Conservation (phyloP, 2,888 invertebrate genomes). For the Suillia variegata region DNA sequence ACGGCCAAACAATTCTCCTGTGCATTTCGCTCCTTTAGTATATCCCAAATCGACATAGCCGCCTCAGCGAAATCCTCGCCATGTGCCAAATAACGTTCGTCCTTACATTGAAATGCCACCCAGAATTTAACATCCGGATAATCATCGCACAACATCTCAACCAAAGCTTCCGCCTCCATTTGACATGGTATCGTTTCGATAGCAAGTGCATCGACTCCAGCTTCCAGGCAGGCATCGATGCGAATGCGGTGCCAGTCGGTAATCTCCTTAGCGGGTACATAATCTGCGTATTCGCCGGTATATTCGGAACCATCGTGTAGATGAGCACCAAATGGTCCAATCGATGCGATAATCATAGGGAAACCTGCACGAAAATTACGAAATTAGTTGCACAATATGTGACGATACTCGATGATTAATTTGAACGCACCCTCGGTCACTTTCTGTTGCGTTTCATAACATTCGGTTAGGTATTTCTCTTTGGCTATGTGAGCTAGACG, state of each 20-base stretch:
- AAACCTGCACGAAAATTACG: slow-evolving; percentile 39
- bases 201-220: slow-evolving; percentile 83
- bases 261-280: slow-evolving; percentile 70
- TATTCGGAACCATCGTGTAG: slow-evolving; percentile 93
- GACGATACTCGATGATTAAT: neutral
- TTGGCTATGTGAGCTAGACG: slow-evolving; percentile 75
- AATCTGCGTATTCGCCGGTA: slow-evolving; percentile 79
- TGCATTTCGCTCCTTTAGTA: slow-evolving; percentile 67
- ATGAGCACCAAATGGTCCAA: slow-evolving; percentile 92
- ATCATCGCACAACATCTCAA: slow-evolving; percentile 74
- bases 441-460: slow-evolving; percentile 49
- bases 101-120: slow-evolving; percentile 86
- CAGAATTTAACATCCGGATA: slow-evolving; percentile 82
- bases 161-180: slow-evolving; percentile 82
- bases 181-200: slow-evolving; percentile 91
- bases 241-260: slow-evolving; percentile 85
- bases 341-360: slow-evolving; percentile 82
- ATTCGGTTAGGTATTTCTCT: slow-evolving; percentile 66
- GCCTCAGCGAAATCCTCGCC: slow-evolving; percentile 81
- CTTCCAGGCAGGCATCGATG: slow-evolving; percentile 77
- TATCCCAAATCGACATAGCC: slow-evolving; percentile 70
- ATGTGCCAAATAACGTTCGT: slow-evolving; percentile 70
- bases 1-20: slow-evolving; percentile 76
- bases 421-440: slow-evolving; percentile 39
- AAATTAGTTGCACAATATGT: neutral